These are phyloP conservation scores for Chironomus striatipennis DNA, from an alignment of 1,140 invertebrate genomes.

Conservation along the genomic window DNA sequence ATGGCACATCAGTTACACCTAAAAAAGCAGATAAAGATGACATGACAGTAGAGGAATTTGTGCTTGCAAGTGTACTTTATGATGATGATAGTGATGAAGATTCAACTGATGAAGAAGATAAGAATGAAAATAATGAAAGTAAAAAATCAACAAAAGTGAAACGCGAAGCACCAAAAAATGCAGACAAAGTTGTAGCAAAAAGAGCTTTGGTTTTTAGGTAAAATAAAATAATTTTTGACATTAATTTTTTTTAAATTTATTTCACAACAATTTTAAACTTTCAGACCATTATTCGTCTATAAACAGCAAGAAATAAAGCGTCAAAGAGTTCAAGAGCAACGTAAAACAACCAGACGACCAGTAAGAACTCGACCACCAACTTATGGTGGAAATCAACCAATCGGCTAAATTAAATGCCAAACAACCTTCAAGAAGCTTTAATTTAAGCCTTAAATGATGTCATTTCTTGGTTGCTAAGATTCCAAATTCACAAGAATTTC, in stretches of 20 bases:
- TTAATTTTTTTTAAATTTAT: neutral
- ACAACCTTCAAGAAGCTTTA: too few species aligned
- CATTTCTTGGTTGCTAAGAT: too few species aligned
- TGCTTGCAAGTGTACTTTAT: too few species aligned
- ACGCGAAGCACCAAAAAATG: neutral
- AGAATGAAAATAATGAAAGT: neutral
- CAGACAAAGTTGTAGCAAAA: neutral
- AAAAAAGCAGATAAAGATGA: too few species aligned
- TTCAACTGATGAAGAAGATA: neutral
- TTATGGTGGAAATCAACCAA: neutral
- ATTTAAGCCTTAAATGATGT: too few species aligned
- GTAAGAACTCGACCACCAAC: neutral
- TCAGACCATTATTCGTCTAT: neutral
- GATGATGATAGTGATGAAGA: neutral
- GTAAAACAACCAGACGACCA: neutral
- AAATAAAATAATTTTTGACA: neutral
- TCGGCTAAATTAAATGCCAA: neutral
- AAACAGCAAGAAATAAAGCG: neutral
- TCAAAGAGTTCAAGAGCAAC: neutral
- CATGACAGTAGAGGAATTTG: too few species aligned
- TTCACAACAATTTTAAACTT: neutral
- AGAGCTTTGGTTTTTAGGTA: neutral
- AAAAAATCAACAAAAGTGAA: neutral
- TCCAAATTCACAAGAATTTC: too few species aligned
- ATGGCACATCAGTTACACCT: too few species aligned